Evolutionary conservation across 2,888 invertebrate genomes (phyloP).

Genomic region (Ditula angustiorana): DNA sequence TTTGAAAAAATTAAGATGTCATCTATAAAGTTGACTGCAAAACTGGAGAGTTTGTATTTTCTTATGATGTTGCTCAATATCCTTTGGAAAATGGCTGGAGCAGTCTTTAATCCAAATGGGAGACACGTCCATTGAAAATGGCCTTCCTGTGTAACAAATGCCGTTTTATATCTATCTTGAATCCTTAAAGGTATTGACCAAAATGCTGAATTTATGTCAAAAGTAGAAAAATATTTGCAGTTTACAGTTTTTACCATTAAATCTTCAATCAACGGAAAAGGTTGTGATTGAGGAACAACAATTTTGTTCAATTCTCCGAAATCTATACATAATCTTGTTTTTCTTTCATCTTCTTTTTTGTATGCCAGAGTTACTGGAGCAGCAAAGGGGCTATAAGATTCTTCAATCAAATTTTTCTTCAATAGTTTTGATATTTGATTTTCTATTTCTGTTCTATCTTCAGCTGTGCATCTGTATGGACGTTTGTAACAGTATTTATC

Average conservation of each 20-base stretch:
- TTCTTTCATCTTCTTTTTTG: too few relatives aligned
- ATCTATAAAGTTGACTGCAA: too few relatives aligned
- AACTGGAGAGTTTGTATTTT: conserved; percentile 30
- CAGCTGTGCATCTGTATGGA: too few relatives aligned
- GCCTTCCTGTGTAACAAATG: neutral
- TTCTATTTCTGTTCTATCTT: too few relatives aligned
- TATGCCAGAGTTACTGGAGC: too few relatives aligned
- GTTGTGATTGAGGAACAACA: too few relatives aligned
- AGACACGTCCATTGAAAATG: neutral
- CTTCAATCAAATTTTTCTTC: too few relatives aligned
- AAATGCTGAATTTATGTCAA: conserved; percentile 12
- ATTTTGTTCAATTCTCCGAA: too few relatives aligned
- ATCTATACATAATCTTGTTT: too few relatives aligned
- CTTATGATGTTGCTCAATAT: conserved; percentile 34
- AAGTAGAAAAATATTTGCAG: conserved; percentile 12
- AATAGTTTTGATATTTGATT: too few relatives aligned
- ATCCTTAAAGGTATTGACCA: conserved; percentile 5
- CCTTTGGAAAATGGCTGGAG: conserved; percentile 5
- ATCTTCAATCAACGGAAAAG: neutral
- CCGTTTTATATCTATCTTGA: conserved; percentile 2
- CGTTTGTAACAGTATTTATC: too few relatives aligned
- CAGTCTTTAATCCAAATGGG: conserved; percentile 41
- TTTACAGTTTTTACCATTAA: neutral
- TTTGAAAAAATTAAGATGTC: neutral
- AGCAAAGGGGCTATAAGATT: too few relatives aligned